Evolutionary conservation across 2,113 vertebrate genomes (phyloP).

Genomic region (Petaurus breviceps): DNA sequence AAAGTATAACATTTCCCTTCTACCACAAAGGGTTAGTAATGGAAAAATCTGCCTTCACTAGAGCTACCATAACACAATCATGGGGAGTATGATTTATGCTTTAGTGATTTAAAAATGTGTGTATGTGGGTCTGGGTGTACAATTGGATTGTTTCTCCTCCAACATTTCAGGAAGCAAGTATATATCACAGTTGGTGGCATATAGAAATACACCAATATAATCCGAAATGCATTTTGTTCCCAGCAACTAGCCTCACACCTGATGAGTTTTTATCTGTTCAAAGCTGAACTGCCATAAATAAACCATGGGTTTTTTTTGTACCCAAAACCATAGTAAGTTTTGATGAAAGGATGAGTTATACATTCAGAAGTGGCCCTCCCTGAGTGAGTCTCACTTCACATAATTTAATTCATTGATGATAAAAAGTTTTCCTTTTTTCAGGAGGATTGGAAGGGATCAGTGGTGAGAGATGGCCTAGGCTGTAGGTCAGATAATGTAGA

Average conservation of each 20-base stretch:
- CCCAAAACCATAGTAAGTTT: constrained; percentile 27
- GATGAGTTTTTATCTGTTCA: constrained; percentile 16
- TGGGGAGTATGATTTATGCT: constrained; percentile 14
- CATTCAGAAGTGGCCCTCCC: constrained; percentile 2
- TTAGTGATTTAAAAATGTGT: constrained; percentile 4
- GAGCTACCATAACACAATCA: constrained; percentile 47
- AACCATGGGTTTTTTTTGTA: neutral
- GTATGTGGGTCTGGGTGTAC: neutral
- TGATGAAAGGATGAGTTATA: neutral
- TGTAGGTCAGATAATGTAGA: no score
- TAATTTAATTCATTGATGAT: neutral
- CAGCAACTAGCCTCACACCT: constrained; percentile 29
- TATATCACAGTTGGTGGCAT: neutral
- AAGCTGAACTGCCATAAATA: neutral
- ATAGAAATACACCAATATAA: neutral
- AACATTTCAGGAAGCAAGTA: constrained; percentile 31
- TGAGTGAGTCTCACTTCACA: constrained; percentile 1
- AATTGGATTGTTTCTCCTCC: constrained; percentile 1
- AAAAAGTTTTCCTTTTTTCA: neutral
- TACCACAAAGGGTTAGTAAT: constrained; percentile 65
- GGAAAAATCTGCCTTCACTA: constrained; percentile 67
- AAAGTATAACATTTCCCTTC: constrained; percentile 70
- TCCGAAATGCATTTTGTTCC: constrained; percentile 26
- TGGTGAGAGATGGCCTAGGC: neutral
- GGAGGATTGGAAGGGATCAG: no score